Evolutionary conservation across 2,888 invertebrate genomes (phyloP), one percentile per base, ranked within the genome.

Genomic region (Balanococcus diminutus): DNA sequence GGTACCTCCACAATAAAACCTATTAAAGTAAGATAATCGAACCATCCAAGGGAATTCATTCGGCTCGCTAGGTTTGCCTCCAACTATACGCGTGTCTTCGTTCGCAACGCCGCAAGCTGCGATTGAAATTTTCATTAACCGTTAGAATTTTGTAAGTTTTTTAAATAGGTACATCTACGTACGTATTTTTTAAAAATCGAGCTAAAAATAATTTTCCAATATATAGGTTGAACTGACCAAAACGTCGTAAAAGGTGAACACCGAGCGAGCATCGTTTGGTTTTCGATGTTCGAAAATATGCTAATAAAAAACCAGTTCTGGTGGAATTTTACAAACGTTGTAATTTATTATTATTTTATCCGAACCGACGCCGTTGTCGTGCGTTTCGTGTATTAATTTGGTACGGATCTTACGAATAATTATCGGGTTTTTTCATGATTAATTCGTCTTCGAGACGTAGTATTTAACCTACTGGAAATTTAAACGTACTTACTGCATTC

Each of bases 21-120:
- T 92, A 90, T 95, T 96, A 90, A 96, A 94, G 91, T 96, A 96
- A 2, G 95, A 94, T 82, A 97, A 91, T 85, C 95, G 92, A 19
- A 94, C 96, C 93, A 96, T 95, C 96, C 96, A 97, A 5, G 96
- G 96, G 90, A 95, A 96, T 90, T 96, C 96, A 89, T 95, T 95
- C 88, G 93, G 91, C 51, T 92, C 92, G 0, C 96, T 93, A 22
- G 94, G 93, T 85, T 92, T 92, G 0, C 96, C 96, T 1, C 96
- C 96, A 0, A 96, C 95, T 88, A 97, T 96, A 87, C 96, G 92
- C 84, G 94, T 93, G 87, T 93, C 94, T 88, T 96, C 95, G 89
- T 96, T 96, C 89, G 95, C 92, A 89, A 95, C 93, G 5, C 96
- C 96, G 89, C 96, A 96, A 90, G 86, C 81, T 86, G 32, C 72